Evolutionary conservation across 2,113 vertebrate species (phyloP).

Genomic region (Todiramphus chloris): DNA sequence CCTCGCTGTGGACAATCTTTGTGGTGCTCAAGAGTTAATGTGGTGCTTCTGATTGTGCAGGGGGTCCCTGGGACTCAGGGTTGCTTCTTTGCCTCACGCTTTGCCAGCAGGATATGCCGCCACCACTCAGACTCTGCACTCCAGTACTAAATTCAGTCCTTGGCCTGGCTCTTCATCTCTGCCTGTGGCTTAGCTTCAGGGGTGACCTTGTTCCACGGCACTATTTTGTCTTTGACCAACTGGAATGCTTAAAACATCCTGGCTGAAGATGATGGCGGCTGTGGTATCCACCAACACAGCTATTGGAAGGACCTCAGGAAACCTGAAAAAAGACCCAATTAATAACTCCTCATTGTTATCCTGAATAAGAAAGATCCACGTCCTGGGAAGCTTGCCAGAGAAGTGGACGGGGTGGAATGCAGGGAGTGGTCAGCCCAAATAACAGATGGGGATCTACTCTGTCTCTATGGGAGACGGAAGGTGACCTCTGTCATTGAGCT

Average conservation of each 20-base stretch:
- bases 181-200: not conserved
- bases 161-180: not conserved
- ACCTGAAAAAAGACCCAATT: conserved; percentile 60
- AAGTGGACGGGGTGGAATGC: conserved; percentile 61
- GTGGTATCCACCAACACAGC: not conserved
- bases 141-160: not conserved
- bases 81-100: not conserved
- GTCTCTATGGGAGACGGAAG: conserved; percentile 68
- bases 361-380: conserved; percentile 63
- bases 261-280: not conserved
- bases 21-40: not conserved
- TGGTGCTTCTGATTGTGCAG: not conserved
- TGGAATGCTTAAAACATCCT: conserved; percentile 1
- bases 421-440: conserved; percentile 71
- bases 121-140: not conserved
- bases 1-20: not conserved
- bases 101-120: not conserved
- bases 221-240: not conserved
- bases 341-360: conserved; percentile 62
- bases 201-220: not conserved
- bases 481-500: conserved; percentile 66
- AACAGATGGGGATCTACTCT: conserved; percentile 70
- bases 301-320: conserved; percentile 58
- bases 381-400: conserved; percentile 58
- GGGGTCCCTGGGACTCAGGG: not conserved